These are phyloP conservation scores for Tenthredo notha DNA, from an alignment of 2,888 invertebrate genomes.

Conservation along the genomic window DNA sequence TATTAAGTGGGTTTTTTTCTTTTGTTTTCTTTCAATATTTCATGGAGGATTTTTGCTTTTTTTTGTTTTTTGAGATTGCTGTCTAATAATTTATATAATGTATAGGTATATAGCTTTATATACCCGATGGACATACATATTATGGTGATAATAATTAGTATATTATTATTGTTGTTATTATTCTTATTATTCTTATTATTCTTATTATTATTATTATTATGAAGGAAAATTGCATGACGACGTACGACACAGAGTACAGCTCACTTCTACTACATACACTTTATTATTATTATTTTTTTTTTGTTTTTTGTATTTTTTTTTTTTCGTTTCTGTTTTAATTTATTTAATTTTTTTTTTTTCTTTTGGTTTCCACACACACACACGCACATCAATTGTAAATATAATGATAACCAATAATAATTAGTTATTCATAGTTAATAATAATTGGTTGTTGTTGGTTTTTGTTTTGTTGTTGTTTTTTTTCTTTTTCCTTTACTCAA, in stretches of 20 bases:
- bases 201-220: background rate
- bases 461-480: background rate
- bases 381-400: slow-evolving; percentile 30
- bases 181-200: slow-evolving; percentile 50
- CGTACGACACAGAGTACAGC: slow-evolving; percentile 34
- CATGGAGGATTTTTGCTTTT: background rate
- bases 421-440: slow-evolving; percentile 22
- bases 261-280: slow-evolving; percentile 66
- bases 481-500: background rate
- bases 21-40: background rate
- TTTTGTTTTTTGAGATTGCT: background rate
- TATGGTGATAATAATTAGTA: slow-evolving; percentile 48
- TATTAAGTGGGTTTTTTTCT: background rate
- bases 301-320: slow-evolving; percentile 39
- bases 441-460: background rate
- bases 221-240: slow-evolving; percentile 3
- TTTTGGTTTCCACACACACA: slow-evolving; percentile 47
- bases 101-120: slow-evolving; percentile 42
- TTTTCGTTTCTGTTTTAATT: slow-evolving; percentile 37
- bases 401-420: slow-evolving; percentile 14
- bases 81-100: background rate
- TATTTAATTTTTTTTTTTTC: slow-evolving; percentile 56
- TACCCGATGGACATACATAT: slow-evolving; percentile 28
- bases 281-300: slow-evolving; percentile 60
- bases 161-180: slow-evolving; percentile 56